Evolutionary conservation across 2,888 invertebrate species (phyloP), one percentile per base, ranked within the genome.

Genomic region (Macaria liturata): DNA sequence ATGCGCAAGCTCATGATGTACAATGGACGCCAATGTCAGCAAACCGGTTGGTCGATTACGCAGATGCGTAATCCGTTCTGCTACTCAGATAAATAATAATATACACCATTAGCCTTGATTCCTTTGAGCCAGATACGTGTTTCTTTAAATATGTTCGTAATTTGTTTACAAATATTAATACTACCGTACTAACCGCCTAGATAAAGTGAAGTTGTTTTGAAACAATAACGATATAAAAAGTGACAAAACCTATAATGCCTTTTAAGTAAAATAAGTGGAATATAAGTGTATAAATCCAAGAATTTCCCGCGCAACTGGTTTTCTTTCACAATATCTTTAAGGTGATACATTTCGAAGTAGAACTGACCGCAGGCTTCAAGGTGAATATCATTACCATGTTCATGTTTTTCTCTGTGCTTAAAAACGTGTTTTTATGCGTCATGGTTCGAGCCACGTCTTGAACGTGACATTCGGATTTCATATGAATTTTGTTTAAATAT

Each of bases 331-430:
- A 58, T 57, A 20, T 49, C 37, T 8, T n/a, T n/a, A 42, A 8
- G 5, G 8, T 5, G 55, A 53, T 53, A 59, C 46, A 55, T 44
- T 53, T 61, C n/a, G 52, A 45, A 30, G 32, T 40, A 40, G 49
- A 34, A 32, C 31, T 34, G 44, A 31, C 49, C 66, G 46, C 67
- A 67, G 64, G 66, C 52, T n/a, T 72, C 79, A 79, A 81, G 82
- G 82, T 76, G 72, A 78, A 66, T 68, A 65, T 59, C 59, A 72
- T 75, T 72, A 70, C 62, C 67, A 67, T 66, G 52, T 53, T 66
- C 50, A 62, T 64, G 67, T 64, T 70, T 67, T 69, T 72, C 69
- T 66, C 64, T 67, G 59, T 65, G 7, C 7, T 34, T 37, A 37
- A 46, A 20, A 46, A 20, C 49, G 43, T 46, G 42, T 49, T 58